Base-by-base conservation (phyloP, 2,888 invertebrate genomes). In the Eledone cirrhosa region DNA sequence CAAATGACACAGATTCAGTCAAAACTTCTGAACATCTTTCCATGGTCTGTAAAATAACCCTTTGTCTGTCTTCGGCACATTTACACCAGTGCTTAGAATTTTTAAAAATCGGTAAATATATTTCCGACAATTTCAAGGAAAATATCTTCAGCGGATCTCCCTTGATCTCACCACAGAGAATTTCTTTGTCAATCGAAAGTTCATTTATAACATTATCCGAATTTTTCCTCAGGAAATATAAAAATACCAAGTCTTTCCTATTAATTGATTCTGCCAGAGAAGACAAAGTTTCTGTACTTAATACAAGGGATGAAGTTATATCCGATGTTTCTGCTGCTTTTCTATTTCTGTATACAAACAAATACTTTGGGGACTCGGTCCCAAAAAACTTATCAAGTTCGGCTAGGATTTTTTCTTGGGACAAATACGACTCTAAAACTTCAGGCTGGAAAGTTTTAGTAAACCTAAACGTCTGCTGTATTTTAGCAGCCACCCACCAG, bases 401-500 rank as follows among this genome's bases (percentile, higher is more conserved):
- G 31, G 85, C 85, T 74, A 90, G 81, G 33, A 88, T 89, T 31
- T 85, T 83, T 47, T 88, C 87, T 81, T 89, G 86, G 79, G 88
- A 87, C 85, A 91, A 87, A 81, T 90, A 90, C 82, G 89, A 89
- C 81, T 90, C 90, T 74, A 90, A 80, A 75, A 89, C 78, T 48
- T 89, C 87, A 7, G 90, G 89, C 80, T 89, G 89, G 81, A 88
- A 89, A 84, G 85, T 87, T 63, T 88, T 88, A 24, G 89, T 88
- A 77, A 90, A 88, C 81, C 88, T 87, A 81, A 91, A 90, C 78
- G 88, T 90, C 82, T 91, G 90, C 82, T 90, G 90, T 81, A 90
- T 90, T 84, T 89, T 90, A 11, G 88, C 87, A 67, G 90, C 90
- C 47, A 91, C 89, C 91, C 91, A 91, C 91, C 91, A 91, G 83